Conservation (phyloP, 2,888 invertebrate species). For the Theretra japonica region DNA sequence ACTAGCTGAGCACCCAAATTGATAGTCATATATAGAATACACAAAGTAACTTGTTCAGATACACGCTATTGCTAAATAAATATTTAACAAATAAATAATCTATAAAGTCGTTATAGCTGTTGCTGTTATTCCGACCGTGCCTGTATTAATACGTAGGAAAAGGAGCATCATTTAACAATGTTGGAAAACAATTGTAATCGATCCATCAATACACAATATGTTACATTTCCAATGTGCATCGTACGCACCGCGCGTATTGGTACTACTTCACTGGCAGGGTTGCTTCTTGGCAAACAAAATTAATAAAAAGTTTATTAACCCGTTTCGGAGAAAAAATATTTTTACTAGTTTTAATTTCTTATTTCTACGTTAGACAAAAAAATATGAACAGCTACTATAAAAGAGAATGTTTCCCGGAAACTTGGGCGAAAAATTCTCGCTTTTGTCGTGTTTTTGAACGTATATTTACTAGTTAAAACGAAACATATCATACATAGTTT, state of each 20-base stretch:
- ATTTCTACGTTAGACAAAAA: not conserved
- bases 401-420: not conserved
- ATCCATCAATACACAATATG: constrained; percentile 25
- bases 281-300: not conserved
- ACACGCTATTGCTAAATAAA: no score
- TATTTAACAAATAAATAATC: no score
- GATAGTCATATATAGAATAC: no score
- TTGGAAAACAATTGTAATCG: constrained; percentile 25
- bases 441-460: not conserved
- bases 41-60: no score
- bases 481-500: no score
- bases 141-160: not conserved
- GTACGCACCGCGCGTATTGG: constrained; percentile 7
- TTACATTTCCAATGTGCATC: constrained; percentile 22
- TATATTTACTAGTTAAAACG: not conserved
- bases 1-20: no score
- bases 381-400: not conserved
- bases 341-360: no score
- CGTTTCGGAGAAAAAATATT: not conserved
- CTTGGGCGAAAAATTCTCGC: not conserved
- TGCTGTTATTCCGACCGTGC: no score
- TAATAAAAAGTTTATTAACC: not conserved
- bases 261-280: constrained; percentile 18
- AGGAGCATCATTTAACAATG: constrained; percentile 22
- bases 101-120: no score